Conservation (phyloP, 1,140 invertebrate genomes). For the Trissolcus basalis region DNA sequence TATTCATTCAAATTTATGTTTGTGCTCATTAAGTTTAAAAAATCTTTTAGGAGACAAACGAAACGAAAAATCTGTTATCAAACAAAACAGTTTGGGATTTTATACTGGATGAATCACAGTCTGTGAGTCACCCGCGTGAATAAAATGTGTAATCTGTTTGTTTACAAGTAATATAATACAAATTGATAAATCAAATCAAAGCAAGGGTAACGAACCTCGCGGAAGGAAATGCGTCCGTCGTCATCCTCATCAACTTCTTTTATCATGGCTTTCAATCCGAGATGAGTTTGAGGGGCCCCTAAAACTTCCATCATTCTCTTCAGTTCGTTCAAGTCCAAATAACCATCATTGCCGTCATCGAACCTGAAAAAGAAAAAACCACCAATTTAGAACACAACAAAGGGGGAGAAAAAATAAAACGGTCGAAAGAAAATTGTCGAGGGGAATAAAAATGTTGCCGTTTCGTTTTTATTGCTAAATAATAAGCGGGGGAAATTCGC, state of each 20-base stretch:
- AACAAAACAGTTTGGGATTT: conserved; percentile 27
- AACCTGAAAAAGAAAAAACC: conserved; percentile 83
- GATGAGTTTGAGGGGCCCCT: conserved; percentile 95
- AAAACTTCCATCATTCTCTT: conserved; percentile 98
- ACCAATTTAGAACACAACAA: too few species aligned
- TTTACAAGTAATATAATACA: conserved; percentile 7
- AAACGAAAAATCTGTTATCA: too few species aligned
- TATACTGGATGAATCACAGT: too few species aligned
- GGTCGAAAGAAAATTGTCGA: background rate
- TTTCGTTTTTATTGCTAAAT: too few species aligned
- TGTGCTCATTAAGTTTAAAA: too few species aligned
- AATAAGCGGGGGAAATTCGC: background rate
- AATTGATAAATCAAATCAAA: conserved; percentile 17
- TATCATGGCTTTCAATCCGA: conserved; percentile 96
- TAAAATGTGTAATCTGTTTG: background rate
- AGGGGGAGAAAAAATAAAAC: too few species aligned
- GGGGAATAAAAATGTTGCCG: too few species aligned
- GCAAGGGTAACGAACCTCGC: conserved; percentile 80
- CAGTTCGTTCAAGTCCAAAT: conserved; percentile 89
- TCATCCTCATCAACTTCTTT: conserved; percentile 93
- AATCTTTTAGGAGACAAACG: too few species aligned
- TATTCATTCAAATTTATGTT: too few species aligned
- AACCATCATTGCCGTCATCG: conserved; percentile 91
- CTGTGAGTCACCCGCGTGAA: too few species aligned
- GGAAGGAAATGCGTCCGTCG: conserved; percentile 92